Base-by-base conservation (phyloP, 2,888 invertebrate species). In the Nemapogon koenigi region DNA sequence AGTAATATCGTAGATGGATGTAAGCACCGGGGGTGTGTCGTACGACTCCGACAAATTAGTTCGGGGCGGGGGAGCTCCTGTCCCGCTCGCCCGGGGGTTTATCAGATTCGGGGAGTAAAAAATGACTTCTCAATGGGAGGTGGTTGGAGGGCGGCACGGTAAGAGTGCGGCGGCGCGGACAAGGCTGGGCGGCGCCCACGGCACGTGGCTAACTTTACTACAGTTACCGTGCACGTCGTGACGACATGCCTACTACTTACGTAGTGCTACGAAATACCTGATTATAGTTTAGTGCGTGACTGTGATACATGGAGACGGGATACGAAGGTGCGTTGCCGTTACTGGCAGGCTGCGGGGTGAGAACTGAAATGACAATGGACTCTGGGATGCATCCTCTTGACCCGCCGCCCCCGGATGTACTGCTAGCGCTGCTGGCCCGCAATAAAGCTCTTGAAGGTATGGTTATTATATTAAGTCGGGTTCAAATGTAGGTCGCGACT, bases 361-460 rank as follows among this genome's bases (percentile, higher is more conserved):
- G 37, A 25, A 59, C 62, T 37, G 62, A 59, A 39, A 55, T 43
- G 41, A 52, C 57, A 39, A 60, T 71, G 63, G 72, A 68, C 47
- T 55, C 57, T 16, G 47, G 63, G 39, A 67, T 73, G 66, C 73
- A 72, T 46, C 63, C 66, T 33, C 52, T 76, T 37, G 73, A 75
- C 41, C 76, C 76, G 53, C 90, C 90, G 43, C 90, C 89, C 62
- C 90, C 92, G 15, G 93, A 94, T 59, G 90, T 94, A 48, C 82
- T 94, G 38, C 81, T 93, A 33, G 92, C 93, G 8, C 81, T 94
- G 40, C 81, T 94, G 43, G 90, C 92, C 26, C 84, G 92, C 60
- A 94, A 94, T 70, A 92, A 93, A 70, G 88, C 90, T 43, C 82
- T 94, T 32, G 93, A 93, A 91, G 93, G 94, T 94, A 81, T 81